Conservation (phyloP, 1,140 invertebrate species). For the Charaxes varanes region DNA sequence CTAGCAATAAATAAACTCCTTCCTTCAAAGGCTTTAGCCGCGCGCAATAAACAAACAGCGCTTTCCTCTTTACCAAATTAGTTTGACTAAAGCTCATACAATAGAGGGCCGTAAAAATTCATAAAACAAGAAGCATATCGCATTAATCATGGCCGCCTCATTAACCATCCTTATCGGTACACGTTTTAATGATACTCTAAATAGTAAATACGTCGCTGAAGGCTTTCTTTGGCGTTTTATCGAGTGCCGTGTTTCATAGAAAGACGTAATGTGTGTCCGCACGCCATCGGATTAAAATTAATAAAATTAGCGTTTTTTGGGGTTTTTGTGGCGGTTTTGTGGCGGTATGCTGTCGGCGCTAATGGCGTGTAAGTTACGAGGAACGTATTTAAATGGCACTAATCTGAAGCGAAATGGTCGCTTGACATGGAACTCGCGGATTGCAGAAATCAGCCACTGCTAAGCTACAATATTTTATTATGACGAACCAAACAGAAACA, state of each 20-base stretch:
- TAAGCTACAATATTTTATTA: no score
- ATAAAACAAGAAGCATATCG: conserved; percentile 42
- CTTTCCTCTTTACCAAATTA: no score
- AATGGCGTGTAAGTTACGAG: conserved; percentile 7
- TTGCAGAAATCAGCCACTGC: no score
- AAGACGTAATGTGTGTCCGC: conserved; percentile 53
- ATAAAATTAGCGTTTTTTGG: conserved; percentile 43
- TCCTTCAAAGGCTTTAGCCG: no score
- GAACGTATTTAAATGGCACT: conserved; percentile 3
- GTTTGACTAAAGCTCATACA: no score
- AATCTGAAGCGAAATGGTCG: no score
- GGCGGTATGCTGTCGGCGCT: conserved; percentile 10
- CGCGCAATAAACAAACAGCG: no score
- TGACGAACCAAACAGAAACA: no score
- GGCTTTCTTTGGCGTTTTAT: conserved; percentile 49
- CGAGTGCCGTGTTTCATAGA: conserved; percentile 47
- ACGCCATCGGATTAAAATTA: conserved; percentile 65
- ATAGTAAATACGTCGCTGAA: conserved; percentile 39
- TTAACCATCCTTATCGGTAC: conserved; percentile 59
- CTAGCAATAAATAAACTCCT: no score
- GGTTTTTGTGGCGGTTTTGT: conserved; percentile 19
- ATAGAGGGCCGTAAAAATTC: conserved; percentile 26
- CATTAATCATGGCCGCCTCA: conserved; percentile 53
- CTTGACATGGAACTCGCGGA: no score
- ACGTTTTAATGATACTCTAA: conserved; percentile 60